Evolutionary conservation across 1,140 invertebrate species (phyloP).

Genomic region (Euura lappo): DNA sequence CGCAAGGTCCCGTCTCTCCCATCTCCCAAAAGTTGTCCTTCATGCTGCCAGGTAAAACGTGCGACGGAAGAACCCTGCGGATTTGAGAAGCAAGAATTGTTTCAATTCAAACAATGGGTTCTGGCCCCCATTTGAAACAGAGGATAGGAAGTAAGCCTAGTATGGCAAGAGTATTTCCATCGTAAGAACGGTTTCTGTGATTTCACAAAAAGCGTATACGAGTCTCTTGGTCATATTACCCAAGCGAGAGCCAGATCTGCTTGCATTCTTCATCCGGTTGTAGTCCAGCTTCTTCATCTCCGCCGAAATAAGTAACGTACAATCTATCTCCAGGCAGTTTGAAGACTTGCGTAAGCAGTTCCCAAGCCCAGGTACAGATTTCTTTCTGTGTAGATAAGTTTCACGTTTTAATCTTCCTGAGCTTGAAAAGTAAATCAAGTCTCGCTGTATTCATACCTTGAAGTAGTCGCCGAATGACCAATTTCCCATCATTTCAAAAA

Average conservation of each 20-base stretch:
- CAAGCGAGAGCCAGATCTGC: conserved; percentile 78
- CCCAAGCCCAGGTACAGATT: conserved; percentile 97
- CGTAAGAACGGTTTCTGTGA: neutral
- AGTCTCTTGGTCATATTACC: conserved; percentile 53
- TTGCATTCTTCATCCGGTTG: conserved; percentile 94
- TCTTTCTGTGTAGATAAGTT: conserved; percentile 71
- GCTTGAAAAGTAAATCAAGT: neutral
- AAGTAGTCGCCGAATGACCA: conserved; percentile 99
- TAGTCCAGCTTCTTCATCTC: conserved; percentile 80
- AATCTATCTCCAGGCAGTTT: conserved; percentile 84
- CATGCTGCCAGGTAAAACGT: conserved; percentile 95
- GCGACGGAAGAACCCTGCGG: conserved; percentile 73
- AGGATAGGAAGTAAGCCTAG: too few relatives aligned
- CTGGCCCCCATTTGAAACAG: too few relatives aligned
- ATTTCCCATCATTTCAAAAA: conserved; percentile 99
- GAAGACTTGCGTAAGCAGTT: conserved; percentile 85
- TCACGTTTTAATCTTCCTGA: neutral
- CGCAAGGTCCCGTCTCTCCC: conserved; percentile 99
- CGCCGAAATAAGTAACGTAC: conserved; percentile 99
- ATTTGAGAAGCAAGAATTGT: conserved; percentile 44
- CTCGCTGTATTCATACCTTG: conserved; percentile 68
- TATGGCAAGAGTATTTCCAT: too few relatives aligned
- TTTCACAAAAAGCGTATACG: too few relatives aligned
- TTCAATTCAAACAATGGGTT: too few relatives aligned
- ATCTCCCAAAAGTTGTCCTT: conserved; percentile 99